Base-by-base conservation (phyloP, 1,140 invertebrate genomes). In the Apis laboriosa region DNA sequence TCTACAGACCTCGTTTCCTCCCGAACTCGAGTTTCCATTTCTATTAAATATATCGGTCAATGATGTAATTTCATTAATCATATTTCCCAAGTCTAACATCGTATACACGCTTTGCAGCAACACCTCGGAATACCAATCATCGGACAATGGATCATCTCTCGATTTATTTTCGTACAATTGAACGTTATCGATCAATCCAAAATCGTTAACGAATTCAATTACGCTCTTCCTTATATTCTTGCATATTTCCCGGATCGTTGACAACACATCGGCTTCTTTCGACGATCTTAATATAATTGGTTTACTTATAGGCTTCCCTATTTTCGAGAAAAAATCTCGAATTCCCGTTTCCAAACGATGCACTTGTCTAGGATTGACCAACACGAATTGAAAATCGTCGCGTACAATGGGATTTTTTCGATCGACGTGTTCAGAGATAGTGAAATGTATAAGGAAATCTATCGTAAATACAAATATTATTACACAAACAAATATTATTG, bases 281-380 rank as follows among this genome's bases (percentile, higher is more conserved):
- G 19, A 1, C 66, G 66, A 85, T 82, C 53, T 70, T 9, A 79
- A 4, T 1, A 34, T 34, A 53, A 87, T 87, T 12, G 86, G 75
- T 3, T 43, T n/a, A 3, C 43, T 19, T 0, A 74, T 24, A 1
- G 81, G 77, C 1, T 63, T 61, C 34, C 56, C 75, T 34, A 87
- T 67, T 28, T 49, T 84, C 0, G 34, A 34, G 15, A 89, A 63
- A 15, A 84, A 87, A n/a, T 76, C 1, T 43, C 68, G 68, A 66
- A 88, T 61, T 7, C 77, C 43, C n/a, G 5, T 13, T 53, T 86
- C 81, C n/a, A 80, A 49, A n/a, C 24, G 63, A 17, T 73, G 73
- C 68, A 87, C 74, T 13, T 80, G 83, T 53, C n/a, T 63, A 2
- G 83, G 78, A 68, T 73, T 87, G 21, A 89, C 11, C 8, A 87